A percentile compares a stretch with the other conserved stretches of the same genome.
Conservation (phyloP, 2,888 invertebrate genomes). For the Drosophila leonis region DNA sequence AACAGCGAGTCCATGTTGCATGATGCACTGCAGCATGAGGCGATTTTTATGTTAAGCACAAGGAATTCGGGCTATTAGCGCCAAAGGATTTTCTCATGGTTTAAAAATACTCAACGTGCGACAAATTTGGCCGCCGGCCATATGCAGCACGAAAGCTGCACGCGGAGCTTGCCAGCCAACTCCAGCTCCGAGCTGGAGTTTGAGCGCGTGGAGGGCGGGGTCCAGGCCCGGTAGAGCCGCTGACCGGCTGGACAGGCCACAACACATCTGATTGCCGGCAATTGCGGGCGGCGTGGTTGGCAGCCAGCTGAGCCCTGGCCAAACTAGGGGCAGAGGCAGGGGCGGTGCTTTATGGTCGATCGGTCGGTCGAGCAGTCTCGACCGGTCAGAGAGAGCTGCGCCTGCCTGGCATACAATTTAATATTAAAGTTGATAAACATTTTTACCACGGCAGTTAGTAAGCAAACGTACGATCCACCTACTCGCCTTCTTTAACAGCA, state of each 20-base stretch:
- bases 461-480: constrained; percentile 85
- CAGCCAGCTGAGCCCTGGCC: constrained; percentile 47
- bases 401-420: constrained; percentile 78
- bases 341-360: constrained; percentile 59
- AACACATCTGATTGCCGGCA: constrained; percentile 73
- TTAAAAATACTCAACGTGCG: constrained; percentile 82
- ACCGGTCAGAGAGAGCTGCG: constrained; percentile 53
- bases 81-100: constrained; percentile 85
- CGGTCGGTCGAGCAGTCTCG: constrained; percentile 39
- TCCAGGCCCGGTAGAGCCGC: constrained; percentile 30
- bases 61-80: constrained; percentile 84
- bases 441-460: constrained; percentile 84
- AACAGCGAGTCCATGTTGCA: constrained; percentile 59
- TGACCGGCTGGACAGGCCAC: constrained; percentile 50
- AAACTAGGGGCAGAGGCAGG: constrained; percentile 2
- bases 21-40: constrained; percentile 76
- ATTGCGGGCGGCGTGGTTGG: constrained; percentile 67
- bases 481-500: constrained; percentile 83
- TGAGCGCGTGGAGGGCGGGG: constrained; percentile 36
- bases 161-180: constrained; percentile 55
- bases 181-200: neutral
- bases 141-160: constrained; percentile 80
- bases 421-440: constrained; percentile 84
- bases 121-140: constrained; percentile 78
- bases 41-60: constrained; percentile 81